Percentiles rank a stretch among this genome's conserved stretches.
Conservation (phyloP, 37 sponge, comb jelly and placozoan species). For the Halisarca cf. caerulea region DNA sequence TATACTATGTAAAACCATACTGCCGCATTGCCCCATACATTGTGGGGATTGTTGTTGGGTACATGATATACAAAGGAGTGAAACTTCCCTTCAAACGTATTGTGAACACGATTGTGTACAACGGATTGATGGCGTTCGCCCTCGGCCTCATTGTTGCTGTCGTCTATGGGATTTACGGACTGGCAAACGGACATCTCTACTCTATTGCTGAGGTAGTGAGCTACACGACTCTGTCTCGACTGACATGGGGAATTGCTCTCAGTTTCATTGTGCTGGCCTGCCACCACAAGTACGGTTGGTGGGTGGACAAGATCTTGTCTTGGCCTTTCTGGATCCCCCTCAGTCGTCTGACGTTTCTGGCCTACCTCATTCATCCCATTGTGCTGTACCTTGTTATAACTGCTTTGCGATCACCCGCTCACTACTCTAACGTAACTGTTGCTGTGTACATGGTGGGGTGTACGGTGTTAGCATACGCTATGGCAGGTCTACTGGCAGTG, state of each 20-base stretch:
- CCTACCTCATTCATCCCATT: slow-evolving; percentile 86
- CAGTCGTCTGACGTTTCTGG: slow-evolving; percentile 81
- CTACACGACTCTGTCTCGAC: slow-evolving; percentile 63
- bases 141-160: slow-evolving; percentile 13
- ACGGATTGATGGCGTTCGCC: slow-evolving; percentile 37
- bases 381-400: slow-evolving; percentile 51
- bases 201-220: slow-evolving; percentile 54
- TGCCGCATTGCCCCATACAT: slow-evolving; percentile 73
- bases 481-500: slow-evolving; percentile 54
- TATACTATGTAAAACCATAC: slow-evolving; percentile 74
- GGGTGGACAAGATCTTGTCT: slow-evolving; percentile 69
- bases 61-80: slow-evolving; percentile 50
- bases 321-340: slow-evolving; percentile 88
- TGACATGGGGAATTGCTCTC: slow-evolving; percentile 68
- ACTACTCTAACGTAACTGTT: slow-evolving; percentile 39
- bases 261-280: slow-evolving; percentile 72
- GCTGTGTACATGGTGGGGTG: slow-evolving; percentile 45
- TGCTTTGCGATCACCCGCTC: slow-evolving; percentile 20
- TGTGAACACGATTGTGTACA: slow-evolving; percentile 24
- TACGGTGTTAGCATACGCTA: slow-evolving; percentile 62
- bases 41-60: slow-evolving; percentile 80
- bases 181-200: slow-evolving; percentile 54
- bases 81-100: not conserved
- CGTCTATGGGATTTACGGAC: slow-evolving; percentile 62
- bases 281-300: slow-evolving; percentile 81